Base-by-base conservation (phyloP, 2,888 invertebrate species). In the Oscheius sp. region DNA sequence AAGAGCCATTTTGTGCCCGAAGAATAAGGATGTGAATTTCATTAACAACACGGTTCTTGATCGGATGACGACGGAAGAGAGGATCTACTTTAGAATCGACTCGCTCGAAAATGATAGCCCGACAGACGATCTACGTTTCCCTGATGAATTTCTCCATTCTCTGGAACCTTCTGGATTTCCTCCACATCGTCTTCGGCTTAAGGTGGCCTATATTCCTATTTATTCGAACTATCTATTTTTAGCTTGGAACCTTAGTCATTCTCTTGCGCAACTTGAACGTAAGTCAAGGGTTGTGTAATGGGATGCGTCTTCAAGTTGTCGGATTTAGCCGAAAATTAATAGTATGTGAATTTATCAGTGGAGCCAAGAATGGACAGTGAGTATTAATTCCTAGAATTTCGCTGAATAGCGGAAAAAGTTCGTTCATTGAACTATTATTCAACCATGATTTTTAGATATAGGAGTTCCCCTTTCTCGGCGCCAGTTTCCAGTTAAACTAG, bases 401-500 rank as follows among this genome's bases (percentile, higher is more conserved):
- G 8, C 38, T 57, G 38, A 4, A 38, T 14, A 59, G 9, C 12
- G 45, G 1, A 8, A 61, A 61, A 45, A n/a, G n/a, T n/a, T n/a
- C n/a, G n/a, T n/a, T n/a, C n/a, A n/a, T n/a, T n/a, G n/a, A n/a
- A n/a, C n/a, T n/a, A n/a, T n/a, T n/a, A n/a, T n/a, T n/a, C n/a
- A n/a, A n/a, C n/a, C n/a, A n/a, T n/a, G n/a, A 36, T 36, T 8
- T 36, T 36, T 36, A 36, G 36, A 8, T 9, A 36, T 36, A 9
- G n/a, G 45, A 8, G 8, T 61, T 26, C 9, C 4, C 9, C 24
- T 61, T 22, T 14, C 9, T 14, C 8, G 61, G 12, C 44, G 61
- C 8, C 59, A 59, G 24, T 59, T 59, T 38, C 59, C 59, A n/a
- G 2, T 59, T 4, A 45, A 20, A 38, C 44, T 80, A 2, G 81